Conservation (phyloP, 1,140 invertebrate genomes). For the Wasmannia auropunctata region DNA sequence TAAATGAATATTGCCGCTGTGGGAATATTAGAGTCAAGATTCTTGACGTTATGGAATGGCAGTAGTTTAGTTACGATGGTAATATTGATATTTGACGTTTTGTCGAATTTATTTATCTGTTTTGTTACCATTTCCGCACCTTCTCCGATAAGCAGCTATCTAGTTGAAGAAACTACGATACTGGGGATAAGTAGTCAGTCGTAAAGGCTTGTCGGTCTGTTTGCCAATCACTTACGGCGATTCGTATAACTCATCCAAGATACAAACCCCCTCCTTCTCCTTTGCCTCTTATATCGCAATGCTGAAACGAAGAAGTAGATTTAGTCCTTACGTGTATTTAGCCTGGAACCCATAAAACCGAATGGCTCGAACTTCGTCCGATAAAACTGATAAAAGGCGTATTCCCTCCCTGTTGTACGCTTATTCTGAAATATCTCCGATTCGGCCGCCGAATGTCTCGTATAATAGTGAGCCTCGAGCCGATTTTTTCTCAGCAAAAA, state of each 20-base stretch:
- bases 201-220: constrained; percentile 73
- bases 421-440: constrained; percentile 50
- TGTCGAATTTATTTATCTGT: not conserved
- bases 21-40: not conserved
- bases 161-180: constrained; percentile 39
- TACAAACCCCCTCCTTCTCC: constrained; percentile 42
- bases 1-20: not conserved
- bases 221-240: constrained; percentile 81
- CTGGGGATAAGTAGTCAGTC: constrained; percentile 47
- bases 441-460: not conserved
- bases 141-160: constrained; percentile 40
- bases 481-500: not conserved
- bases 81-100: constrained; percentile 3
- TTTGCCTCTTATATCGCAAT: constrained; percentile 68
- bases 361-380: constrained; percentile 81
- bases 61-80: not conserved
- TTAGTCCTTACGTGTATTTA: constrained; percentile 78
- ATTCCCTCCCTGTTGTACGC: constrained; percentile 42
- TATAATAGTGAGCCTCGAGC: not conserved
- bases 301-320: constrained; percentile 66
- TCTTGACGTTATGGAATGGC: not conserved
- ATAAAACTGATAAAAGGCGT: constrained; percentile 81
- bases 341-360: constrained; percentile 79
- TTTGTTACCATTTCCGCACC: not conserved
- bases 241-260: constrained; percentile 68